phyloP scores from a whole-genome alignment of 2,797 vertebrate species.

The Sebastes taczanowskii region DNA sequence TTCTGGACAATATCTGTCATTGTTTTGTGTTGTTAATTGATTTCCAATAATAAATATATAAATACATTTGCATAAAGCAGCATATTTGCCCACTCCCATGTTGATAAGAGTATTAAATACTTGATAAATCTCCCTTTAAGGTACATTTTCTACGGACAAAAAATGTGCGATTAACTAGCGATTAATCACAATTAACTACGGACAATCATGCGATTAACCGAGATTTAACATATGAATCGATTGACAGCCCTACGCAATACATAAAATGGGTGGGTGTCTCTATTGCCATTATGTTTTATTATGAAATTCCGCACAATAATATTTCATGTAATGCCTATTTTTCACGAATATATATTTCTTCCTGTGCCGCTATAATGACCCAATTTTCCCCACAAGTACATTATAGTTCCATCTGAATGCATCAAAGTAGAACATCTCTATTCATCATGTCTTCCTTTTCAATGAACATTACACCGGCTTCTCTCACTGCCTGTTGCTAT shows the following conservation, averaged over 20 bases:
- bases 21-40: too few species aligned
- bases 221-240: too few species aligned
- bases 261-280: neutral
- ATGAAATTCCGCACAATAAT: neutral
- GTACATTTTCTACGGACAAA: too few species aligned
- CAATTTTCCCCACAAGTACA: neutral
- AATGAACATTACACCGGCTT: neutral
- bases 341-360: neutral
- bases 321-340: neutral
- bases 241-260: neutral
- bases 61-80: too few species aligned
- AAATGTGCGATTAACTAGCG: too few species aligned
- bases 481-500: neutral
- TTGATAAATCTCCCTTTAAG: too few species aligned
- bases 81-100: too few species aligned
- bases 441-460: neutral
- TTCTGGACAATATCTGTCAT: too few species aligned
- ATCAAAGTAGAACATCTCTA: neutral
- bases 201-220: too few species aligned
- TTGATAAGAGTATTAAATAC: too few species aligned
- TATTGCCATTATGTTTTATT: neutral
- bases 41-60: too few species aligned
- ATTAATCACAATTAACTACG: too few species aligned
- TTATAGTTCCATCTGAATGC: conserved; percentile 3
- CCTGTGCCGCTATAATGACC: neutral